Evolutionary conservation across 2,888 invertebrate species (phyloP), one percentile per base, ranked within the genome.

Genomic region (Unio delphinus): DNA sequence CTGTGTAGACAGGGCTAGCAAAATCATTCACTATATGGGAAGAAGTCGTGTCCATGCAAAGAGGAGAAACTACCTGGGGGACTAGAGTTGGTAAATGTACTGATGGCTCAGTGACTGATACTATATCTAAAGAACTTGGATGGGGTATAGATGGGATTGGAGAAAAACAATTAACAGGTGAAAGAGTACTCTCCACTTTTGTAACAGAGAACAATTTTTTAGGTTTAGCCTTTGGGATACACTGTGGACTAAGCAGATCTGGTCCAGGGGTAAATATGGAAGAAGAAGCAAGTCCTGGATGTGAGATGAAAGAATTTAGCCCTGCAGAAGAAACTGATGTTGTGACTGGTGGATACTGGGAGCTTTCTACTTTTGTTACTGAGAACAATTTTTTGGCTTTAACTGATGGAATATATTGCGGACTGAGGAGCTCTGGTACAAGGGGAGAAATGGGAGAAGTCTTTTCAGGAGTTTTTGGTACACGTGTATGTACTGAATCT

Each of bases 171-270:
- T 34, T 26, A 28, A 28, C 60, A 60, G 59, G 20, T 63, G 59
- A 20, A 20, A 55, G 7, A 59, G 59, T 11, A 30, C 73, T 72
- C 34, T 69, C 65, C 1, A 78, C 83, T 68, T 76, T 75, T 23
- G 80, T 83, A 55, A 87, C 86, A 55, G 85, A 84, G 69, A 87
- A 87, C 57, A 87, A 79, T 73, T 87, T 86, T 70, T 83, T 85
- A 55, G 84, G 85, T 61, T 81, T 82, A n/a, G 79, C 80, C 61
- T 79, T 80, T 8, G 83, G 82, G 62, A 78, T 77, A 26, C 82
- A 87, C 69, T 87, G 87, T 7, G 87, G 87, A 73, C 85, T 85
- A 3, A 85, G 75, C 20, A 87, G 70, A 54, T 85, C 73, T 64
- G 84, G 80, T 11, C 77, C 81, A 23, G 83, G 65, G 7, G 73